phyloP scores from a whole-genome alignment of 92 coral and sea anemone species.

The Epizoanthus illoricatus region DNA sequence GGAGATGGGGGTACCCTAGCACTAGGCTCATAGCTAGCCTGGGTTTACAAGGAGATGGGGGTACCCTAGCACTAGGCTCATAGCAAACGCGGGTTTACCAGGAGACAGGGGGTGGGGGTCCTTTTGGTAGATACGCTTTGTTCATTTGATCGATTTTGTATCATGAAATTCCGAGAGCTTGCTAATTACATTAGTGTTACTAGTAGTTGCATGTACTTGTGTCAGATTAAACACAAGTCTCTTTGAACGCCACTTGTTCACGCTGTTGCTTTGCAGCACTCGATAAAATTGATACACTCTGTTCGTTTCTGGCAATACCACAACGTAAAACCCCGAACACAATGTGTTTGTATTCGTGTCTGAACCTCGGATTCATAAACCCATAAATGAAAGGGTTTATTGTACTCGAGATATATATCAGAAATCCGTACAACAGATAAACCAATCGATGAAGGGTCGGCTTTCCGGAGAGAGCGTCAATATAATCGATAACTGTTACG shows the following conservation, averaged over 20 bases:
- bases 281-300: background rate
- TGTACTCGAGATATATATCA: constrained; percentile 62
- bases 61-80: no score
- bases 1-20: no score
- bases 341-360: constrained; percentile 61
- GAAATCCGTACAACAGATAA: constrained; percentile 64
- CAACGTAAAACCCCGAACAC: constrained; percentile 24
- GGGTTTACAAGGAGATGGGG: no score
- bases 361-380: constrained; percentile 49
- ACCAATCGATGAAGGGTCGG: constrained; percentile 47
- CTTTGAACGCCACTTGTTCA: background rate
- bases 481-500: constrained; percentile 61
- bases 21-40: no score
- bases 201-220: no score
- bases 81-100: no score
- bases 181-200: no score
- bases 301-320: background rate
- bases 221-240: background rate
- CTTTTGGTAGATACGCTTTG: no score
- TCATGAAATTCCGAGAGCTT: no score
- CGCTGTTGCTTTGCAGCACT: background rate
- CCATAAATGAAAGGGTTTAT: constrained; percentile 77
- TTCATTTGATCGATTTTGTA: no score
- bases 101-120: no score
- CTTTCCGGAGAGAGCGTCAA: constrained; percentile 61